Evolutionary conservation across 1,140 invertebrate species (phyloP), one percentile per base, ranked within the genome.

Genomic region (Drosophila kurseongensis): DNA sequence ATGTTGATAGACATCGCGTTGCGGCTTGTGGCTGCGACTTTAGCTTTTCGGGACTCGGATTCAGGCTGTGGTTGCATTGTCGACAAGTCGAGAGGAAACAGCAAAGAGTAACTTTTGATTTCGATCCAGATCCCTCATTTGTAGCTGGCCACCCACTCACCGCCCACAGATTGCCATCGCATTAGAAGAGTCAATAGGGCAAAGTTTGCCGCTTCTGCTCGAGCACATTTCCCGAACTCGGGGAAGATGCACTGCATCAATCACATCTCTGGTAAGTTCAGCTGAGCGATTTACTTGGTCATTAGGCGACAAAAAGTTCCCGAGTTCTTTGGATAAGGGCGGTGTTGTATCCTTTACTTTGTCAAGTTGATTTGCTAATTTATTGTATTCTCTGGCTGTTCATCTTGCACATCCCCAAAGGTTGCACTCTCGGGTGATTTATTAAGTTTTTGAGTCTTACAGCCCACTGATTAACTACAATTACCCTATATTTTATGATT

Each of bases 1-100:
- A 84, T 84, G 65, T 83, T 62, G 59, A 79, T 71, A 75, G 75
- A 79, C 69, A 81, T 57, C 61, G 45, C 54, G 23, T 16, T 68
- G 73, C 38, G 74, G 73, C 38, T 67, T 61, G 63, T 27, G 63
- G 68, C 45, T 67, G 61, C 4, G 45, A n/a, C 71, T 59, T 14
- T 16, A 12, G 32, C n/a, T 45, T 35, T 32, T 41, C 13, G 57
- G 18, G 18, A 61, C 36, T 60, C 38, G 41, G 59, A 18, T 16
- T 18, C 6, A 16, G 18, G 18, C 52, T 59, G 60, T 42, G 60
- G 54, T 23, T 63, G 55, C 42, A 59, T 45, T 45, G 54, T 45
- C 18, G 57, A 9, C 29, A 40, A 63, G 18, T 10, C 55, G 0
- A 23, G 27, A 16, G 42, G 5, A 12, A 14, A 36, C 6, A 0